Conservation (phyloP, 1,140 invertebrate genomes). For the Neotoxoptera formosana region DNA sequence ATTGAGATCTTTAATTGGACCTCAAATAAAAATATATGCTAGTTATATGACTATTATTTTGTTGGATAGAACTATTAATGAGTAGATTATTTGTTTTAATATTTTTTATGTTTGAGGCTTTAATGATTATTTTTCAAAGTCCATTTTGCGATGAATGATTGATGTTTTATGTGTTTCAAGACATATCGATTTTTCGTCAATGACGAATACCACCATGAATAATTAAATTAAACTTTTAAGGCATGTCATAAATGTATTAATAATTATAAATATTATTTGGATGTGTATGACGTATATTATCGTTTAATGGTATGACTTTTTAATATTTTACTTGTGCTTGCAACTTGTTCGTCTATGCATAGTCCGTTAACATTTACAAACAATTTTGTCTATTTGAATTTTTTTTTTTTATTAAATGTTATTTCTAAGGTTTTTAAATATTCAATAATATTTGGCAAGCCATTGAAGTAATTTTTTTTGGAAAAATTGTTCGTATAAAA, state of each 20-base stretch:
- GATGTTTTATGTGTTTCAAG: not conserved
- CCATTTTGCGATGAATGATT: not conserved
- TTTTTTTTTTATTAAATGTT: not conserved
- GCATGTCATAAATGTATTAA: not conserved
- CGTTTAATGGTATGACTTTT: not conserved
- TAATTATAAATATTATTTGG: not conserved
- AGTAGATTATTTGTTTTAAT: not conserved
- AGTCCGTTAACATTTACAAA: not conserved
- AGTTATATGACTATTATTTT: not conserved
- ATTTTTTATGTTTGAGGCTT: not conserved
- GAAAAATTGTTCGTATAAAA: not conserved
- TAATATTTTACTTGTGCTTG: not conserved
- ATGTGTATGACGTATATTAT: not conserved
- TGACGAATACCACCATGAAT: not conserved
- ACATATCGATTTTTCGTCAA: not conserved
- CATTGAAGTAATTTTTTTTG: too few species aligned
- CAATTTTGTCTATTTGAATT: not conserved
- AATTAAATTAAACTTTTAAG: not conserved
- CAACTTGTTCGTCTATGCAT: not conserved
- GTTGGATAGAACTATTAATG: not conserved
- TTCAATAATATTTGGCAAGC: not conserved
- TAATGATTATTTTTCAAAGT: conserved; percentile 8
- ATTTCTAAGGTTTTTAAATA: not conserved
- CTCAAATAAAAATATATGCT: not conserved
- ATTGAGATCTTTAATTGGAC: not conserved